Percentiles rank a stretch among this genome's conserved stretches.
Conservation (phyloP, 2,888 invertebrate species). For the Sphinx pinastri region DNA sequence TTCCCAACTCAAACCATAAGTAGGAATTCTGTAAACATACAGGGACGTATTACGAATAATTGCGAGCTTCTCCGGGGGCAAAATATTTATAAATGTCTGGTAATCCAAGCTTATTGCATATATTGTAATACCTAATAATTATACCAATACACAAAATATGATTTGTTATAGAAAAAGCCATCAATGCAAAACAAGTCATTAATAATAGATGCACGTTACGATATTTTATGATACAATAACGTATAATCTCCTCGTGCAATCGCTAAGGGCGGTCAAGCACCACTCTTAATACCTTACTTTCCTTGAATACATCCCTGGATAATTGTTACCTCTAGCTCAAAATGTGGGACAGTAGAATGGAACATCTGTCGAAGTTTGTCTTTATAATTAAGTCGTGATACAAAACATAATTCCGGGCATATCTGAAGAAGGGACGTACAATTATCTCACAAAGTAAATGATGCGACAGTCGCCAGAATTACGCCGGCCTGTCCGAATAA, state of each 20-base stretch:
- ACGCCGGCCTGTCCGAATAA: no score
- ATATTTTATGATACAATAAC: no score
- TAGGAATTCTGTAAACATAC: constrained; percentile 1
- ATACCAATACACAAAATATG: no score
- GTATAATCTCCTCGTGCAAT: no score
- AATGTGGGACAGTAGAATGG: constrained; percentile 40
- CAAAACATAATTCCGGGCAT: constrained; percentile 58
- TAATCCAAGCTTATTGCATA: no score
- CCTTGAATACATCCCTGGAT: background rate
- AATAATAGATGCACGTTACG: no score
- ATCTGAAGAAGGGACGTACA: constrained; percentile 47
- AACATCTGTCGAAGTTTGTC: constrained; percentile 47
- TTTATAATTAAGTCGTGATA: constrained; percentile 46
- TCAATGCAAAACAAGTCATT: no score
- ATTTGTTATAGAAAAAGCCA: no score
- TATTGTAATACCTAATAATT: background rate
- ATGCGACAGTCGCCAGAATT: no score
- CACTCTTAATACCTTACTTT: background rate
- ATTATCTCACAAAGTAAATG: no score
- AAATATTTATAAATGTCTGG: background rate
- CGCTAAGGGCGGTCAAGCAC: no score
- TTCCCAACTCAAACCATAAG: constrained; percentile 18
- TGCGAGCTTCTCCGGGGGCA: background rate
- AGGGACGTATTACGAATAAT: background rate
- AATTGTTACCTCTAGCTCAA: constrained; percentile 19